Evolutionary conservation across 2,113 vertebrate genomes (phyloP).

Genomic region (Elachura formosa): DNA sequence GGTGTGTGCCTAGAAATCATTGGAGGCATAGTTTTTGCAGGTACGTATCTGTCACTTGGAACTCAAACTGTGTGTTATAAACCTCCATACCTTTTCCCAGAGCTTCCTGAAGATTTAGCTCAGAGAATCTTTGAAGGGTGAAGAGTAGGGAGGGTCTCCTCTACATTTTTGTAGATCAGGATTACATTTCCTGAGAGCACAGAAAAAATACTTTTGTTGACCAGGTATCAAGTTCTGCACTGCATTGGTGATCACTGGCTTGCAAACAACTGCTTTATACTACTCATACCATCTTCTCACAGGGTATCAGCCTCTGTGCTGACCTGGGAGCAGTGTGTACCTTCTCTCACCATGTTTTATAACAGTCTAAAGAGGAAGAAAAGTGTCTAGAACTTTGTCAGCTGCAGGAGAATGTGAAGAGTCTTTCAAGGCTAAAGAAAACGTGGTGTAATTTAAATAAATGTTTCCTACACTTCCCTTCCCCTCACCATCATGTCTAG

Average conservation of each 20-base stretch:
- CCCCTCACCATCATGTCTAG: not conserved
- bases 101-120: not conserved
- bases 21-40: not conserved
- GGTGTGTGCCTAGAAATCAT: not conserved
- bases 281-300: not conserved
- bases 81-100: not conserved
- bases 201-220: not conserved
- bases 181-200: not conserved
- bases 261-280: not conserved
- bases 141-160: fast-evolving
- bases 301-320: not conserved
- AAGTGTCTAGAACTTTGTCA: not conserved
- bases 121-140: not conserved
- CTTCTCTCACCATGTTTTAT: not conserved
- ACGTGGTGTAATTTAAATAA: not conserved
- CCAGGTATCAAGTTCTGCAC: not conserved
- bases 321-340: not conserved
- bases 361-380: not conserved
- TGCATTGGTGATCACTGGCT: not conserved
- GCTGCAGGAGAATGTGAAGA: not conserved
- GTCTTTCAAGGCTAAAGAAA: constrained; percentile 9
- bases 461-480: not conserved
- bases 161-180: too few species aligned
- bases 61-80: not conserved
- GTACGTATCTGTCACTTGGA: not conserved